phyloP scores from a whole-genome alignment of 2,113 vertebrate species.

The Heteronetta atricapilla region DNA sequence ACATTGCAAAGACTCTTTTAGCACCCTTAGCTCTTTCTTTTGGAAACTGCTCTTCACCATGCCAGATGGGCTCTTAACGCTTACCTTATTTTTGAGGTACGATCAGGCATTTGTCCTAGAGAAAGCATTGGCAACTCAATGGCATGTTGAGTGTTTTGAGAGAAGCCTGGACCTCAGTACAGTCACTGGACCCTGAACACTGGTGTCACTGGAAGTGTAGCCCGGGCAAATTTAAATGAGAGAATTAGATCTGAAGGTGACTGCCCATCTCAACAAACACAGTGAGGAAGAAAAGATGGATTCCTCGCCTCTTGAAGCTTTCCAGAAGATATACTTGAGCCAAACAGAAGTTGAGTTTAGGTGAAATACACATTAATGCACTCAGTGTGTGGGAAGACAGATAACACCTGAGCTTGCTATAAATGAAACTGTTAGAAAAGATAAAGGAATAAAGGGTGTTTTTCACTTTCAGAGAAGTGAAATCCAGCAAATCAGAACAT shows the following conservation, averaged over 20 bases:
- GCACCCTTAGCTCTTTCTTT: background rate
- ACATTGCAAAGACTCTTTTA: slow-evolving; percentile 13
- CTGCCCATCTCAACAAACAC: background rate
- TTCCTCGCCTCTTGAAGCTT: background rate
- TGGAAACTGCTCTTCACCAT: background rate
- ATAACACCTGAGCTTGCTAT: slow-evolving; percentile 1
- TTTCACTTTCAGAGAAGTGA: slow-evolving; percentile 11
- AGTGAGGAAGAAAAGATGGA: background rate
- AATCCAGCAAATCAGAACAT: slow-evolving; percentile 13
- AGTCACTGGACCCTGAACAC: background rate
- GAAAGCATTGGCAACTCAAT: background rate
- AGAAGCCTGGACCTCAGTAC: background rate
- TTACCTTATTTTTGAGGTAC: slow-evolving; percentile 2
- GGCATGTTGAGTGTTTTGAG: background rate
- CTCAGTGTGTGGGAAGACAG: background rate
- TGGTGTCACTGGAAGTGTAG: background rate
- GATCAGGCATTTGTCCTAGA: background rate
- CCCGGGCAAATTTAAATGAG: background rate
- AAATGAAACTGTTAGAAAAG: slow-evolving; percentile 2
- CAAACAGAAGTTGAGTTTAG: background rate
- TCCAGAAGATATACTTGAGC: background rate
- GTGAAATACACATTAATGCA: background rate
- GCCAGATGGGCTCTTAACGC: background rate
- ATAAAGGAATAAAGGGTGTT: background rate
- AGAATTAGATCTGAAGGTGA: background rate